phyloP scores from a whole-genome alignment of 2,888 invertebrate species.

The Elgonia sp. region DNA sequence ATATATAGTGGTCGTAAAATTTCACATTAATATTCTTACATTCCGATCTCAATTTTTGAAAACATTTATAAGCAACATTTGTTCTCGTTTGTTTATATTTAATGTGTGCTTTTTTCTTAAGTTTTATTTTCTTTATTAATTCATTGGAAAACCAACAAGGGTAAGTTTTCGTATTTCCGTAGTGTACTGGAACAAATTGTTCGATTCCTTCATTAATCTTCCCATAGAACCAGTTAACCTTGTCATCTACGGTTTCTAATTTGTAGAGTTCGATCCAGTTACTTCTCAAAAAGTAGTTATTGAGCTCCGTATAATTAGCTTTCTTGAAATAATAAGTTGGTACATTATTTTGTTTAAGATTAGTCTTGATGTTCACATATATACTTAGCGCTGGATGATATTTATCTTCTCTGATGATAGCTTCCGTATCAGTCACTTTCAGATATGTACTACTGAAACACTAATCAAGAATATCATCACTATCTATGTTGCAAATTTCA shows the following conservation, averaged over 20 bases:
- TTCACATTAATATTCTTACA: not conserved
- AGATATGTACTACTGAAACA: conserved; percentile 1
- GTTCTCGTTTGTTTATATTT: not conserved
- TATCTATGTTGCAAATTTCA: not conserved
- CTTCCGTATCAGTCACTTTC: conserved; percentile 2
- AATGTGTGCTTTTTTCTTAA: not conserved
- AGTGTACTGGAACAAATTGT: not conserved
- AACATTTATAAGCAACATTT: not conserved
- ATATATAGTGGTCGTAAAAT: not conserved
- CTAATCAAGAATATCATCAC: not conserved
- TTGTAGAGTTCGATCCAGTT: conserved; percentile 3
- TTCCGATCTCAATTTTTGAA: not conserved
- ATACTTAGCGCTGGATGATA: conserved; percentile 1
- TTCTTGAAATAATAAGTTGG: not conserved
- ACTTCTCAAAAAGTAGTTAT: not conserved
- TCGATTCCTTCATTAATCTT: not conserved
- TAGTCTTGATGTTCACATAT: not conserved
- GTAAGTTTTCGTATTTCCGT: not conserved
- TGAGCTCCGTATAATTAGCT: not conserved
- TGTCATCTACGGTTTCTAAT: not conserved
- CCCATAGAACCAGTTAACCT: not conserved
- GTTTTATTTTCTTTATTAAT: not conserved
- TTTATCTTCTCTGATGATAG: not conserved
- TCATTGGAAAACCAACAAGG: not conserved
- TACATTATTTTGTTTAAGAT: not conserved